phyloP scores from a whole-genome alignment of 2,113 vertebrate genomes.

The Neotragus moschatus region DNA sequence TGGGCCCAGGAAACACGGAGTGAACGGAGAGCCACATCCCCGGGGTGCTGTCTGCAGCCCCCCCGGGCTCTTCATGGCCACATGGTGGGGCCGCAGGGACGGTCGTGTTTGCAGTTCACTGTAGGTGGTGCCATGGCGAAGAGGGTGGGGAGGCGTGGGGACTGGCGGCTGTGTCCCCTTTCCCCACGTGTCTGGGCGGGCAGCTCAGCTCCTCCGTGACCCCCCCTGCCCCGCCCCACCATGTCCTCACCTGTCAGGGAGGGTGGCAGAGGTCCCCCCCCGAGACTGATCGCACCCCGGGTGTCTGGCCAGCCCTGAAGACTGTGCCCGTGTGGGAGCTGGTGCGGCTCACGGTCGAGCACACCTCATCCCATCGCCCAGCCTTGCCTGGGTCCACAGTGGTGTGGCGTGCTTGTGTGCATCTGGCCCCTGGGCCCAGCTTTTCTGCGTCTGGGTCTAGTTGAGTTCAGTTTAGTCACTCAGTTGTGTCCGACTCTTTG shows the following conservation, averaged over 20 bases:
- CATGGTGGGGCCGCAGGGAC: accelerated
- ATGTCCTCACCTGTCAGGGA: background rate
- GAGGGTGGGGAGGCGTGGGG: background rate
- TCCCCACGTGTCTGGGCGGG: accelerated
- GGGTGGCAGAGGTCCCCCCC: background rate
- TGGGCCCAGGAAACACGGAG: background rate
- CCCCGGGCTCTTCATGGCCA: accelerated
- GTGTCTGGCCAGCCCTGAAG: accelerated
- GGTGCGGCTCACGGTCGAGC: accelerated
- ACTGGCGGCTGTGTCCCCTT: background rate
- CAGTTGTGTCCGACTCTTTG: background rate
- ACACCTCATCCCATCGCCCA: accelerated
- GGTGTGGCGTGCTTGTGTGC: accelerated
- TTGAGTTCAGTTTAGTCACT: background rate
- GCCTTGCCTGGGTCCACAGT: background rate
- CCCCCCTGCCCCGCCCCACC: accelerated
- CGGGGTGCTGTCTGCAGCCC: background rate
- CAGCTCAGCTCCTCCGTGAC: background rate
- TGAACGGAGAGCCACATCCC: accelerated
- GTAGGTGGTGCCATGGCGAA: background rate
- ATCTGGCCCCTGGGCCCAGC: accelerated
- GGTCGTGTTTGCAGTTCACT: background rate
- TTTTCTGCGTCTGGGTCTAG: background rate
- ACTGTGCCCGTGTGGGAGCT: background rate
- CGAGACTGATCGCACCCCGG: background rate